Conservation (phyloP, 2,797 vertebrate species). For the Limnodromus scolopaceus region DNA sequence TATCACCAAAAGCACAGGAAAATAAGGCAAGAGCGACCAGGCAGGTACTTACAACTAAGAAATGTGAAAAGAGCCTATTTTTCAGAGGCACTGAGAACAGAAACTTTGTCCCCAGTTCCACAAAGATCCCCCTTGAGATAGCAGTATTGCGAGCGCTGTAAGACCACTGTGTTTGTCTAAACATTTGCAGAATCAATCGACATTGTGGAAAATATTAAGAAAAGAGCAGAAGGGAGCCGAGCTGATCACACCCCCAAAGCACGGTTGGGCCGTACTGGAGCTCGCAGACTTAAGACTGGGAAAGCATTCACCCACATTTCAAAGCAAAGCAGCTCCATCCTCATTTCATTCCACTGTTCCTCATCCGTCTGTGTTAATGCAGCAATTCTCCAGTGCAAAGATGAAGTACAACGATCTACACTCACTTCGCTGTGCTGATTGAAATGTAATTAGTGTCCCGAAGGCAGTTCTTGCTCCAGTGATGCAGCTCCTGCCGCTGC, state of each 20-base stretch:
- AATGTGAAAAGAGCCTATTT: not conserved
- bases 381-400: not conserved
- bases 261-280: accelerated
- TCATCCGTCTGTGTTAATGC: not conserved
- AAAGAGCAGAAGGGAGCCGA: not conserved
- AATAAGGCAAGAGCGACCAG: not conserved
- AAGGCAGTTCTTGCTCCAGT: not conserved
- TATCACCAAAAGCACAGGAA: not conserved
- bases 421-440: accelerated
- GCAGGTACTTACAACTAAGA: not conserved
- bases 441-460: not conserved
- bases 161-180: not conserved
- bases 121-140: not conserved
- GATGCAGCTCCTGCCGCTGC: not conserved
- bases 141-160: not conserved
- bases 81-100: not conserved
- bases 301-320: not conserved
- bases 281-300: not conserved
- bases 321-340: not conserved
- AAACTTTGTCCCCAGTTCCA: not conserved
- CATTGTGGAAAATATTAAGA: not conserved
- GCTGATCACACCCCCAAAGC: not conserved
- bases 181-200: not conserved
- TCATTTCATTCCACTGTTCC: not conserved
- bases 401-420: not conserved